Base-by-base conservation (phyloP, 2,888 invertebrate species). In the Drosophila hamatofila region DNA sequence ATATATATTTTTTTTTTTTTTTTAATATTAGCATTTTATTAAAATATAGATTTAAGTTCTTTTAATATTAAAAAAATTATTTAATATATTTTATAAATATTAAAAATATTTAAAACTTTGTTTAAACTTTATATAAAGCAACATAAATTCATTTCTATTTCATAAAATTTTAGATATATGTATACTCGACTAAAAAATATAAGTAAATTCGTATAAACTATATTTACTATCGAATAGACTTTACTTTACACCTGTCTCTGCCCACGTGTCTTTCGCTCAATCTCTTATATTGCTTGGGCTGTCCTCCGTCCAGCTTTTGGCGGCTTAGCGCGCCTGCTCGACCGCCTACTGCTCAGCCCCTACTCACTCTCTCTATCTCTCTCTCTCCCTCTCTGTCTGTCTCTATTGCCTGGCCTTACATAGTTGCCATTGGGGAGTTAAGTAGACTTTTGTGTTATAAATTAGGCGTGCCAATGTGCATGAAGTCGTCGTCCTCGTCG, bases 361-460 rank as follows among this genome's bases (percentile, higher is more conserved):
- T 12, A 27, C n/a, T 12, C n/a, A 12, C 12, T 7, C 64, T 7
- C n/a, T 2, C 52, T n/a, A n/a, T 6, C 35, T 16, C 16, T 16
- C 35, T 25, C 21, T 5, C 35, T 16, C 21, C 4, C 35, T 9
- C 12, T 21, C 42, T 41, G 1, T 25, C 25, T 37, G 42, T 12
- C 16, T 14, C 52, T 35, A 23, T 16, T 41, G 37, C 54, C 56
- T 51, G 30, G 42, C 44, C 46, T 52, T 65, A 35, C 49, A 55
- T 70, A 72, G 65, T 64, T 86, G 57, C 60, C 69, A 77, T 68
- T 65, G 78, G 85, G 85, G 80, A 82, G 87, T 75, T 86, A 86
- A 82, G 87, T 82, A 86, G 83, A 86, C 87, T 83, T 82, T 87
- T 83, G 84, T 87, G 87, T 84, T 83, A 81, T 87, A 87, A 81